phyloP scores from a whole-genome alignment of 2,888 invertebrate species.

The Drosophila emarginata region DNA sequence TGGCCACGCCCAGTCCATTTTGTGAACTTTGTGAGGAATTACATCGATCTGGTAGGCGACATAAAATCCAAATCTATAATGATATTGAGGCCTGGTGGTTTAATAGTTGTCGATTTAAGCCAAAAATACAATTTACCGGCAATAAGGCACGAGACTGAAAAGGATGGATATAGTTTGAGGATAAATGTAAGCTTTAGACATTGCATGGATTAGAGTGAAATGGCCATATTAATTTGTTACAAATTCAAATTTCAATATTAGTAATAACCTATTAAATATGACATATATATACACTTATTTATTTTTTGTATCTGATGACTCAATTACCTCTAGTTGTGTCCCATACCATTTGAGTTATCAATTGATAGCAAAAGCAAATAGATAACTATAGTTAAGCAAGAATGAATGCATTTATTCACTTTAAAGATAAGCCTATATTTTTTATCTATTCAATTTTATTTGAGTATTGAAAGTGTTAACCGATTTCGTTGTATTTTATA shows the following conservation, averaged over 20 bases:
- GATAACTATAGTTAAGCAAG: neutral
- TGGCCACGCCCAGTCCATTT: conserved; percentile 75
- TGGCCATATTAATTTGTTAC: too few species aligned
- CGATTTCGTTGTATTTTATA: neutral
- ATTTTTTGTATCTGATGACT: neutral
- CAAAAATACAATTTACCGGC: conserved; percentile 56
- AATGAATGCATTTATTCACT: neutral
- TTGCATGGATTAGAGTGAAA: neutral
- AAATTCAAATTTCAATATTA: too few species aligned
- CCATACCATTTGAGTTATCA: neutral
- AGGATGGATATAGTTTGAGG: conserved; percentile 3
- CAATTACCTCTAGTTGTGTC: neutral
- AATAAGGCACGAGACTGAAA: conserved; percentile 35
- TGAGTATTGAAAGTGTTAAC: neutral
- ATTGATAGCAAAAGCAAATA: neutral
- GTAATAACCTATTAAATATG: neutral
- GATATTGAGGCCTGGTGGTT: conserved; percentile 81
- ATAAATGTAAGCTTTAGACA: neutral
- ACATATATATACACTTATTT: neutral
- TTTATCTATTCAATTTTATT: neutral
- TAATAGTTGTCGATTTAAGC: conserved; percentile 69
- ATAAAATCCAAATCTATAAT: conserved; percentile 71
- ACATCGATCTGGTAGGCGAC: conserved; percentile 58
- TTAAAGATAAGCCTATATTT: neutral
- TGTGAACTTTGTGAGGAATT: conserved; percentile 79